These are phyloP conservation scores for Chrysopa pallens DNA, from an alignment of 1,140 invertebrate species.

Conservation along the genomic window DNA sequence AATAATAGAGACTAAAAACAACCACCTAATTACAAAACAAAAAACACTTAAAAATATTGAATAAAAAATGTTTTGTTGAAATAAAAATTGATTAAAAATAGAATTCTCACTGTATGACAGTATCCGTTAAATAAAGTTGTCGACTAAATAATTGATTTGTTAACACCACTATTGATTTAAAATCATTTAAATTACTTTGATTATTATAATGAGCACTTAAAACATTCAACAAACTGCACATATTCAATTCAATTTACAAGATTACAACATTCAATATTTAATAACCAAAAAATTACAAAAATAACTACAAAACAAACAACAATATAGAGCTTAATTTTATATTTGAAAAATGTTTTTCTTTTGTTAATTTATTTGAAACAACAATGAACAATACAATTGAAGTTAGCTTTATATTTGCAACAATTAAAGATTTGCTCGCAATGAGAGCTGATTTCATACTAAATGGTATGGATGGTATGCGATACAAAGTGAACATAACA, in stretches of 20 bases:
- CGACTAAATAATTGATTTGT: conserved; percentile 2
- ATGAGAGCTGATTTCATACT: not conserved
- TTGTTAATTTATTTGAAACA: too few relatives aligned
- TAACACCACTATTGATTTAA: conserved; percentile 1
- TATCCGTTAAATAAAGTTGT: conserved; percentile 14
- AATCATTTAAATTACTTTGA: not conserved
- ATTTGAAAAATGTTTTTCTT: too few relatives aligned
- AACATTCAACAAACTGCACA: too few relatives aligned
- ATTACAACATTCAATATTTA: too few relatives aligned
- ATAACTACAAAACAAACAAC: too few relatives aligned
- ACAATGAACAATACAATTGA: too few relatives aligned
- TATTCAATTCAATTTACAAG: too few relatives aligned
- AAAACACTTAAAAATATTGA: not conserved
- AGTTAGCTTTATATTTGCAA: too few relatives aligned
- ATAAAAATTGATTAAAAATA: not conserved
- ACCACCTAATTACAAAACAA: not conserved
- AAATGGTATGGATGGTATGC: too few relatives aligned
- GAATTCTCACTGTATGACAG: conserved; percentile 14
- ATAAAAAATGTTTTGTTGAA: not conserved
- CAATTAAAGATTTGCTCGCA: not conserved
- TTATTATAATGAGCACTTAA: too few relatives aligned
- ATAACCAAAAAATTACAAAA: too few relatives aligned
- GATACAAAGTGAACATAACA: not conserved
- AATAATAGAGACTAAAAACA: not conserved
- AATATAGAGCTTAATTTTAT: too few relatives aligned